phyloP scores from a whole-genome alignment of 2,797 vertebrate genomes.

The Selene dorsalis region DNA sequence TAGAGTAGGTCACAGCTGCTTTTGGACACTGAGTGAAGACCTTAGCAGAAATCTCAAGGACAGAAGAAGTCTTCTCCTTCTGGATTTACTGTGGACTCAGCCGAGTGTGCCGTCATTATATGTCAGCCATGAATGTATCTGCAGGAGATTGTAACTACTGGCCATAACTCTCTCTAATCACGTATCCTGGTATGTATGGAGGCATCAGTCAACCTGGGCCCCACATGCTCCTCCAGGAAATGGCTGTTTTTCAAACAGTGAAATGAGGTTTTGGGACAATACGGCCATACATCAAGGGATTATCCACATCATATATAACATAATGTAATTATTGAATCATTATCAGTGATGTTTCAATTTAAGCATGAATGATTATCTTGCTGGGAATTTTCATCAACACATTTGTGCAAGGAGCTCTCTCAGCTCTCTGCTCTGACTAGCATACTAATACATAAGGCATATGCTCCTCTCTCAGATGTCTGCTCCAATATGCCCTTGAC shows the following conservation, averaged over 20 bases:
- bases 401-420: constrained; percentile 30
- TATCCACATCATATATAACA: constrained; percentile 39
- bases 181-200: constrained; percentile 49
- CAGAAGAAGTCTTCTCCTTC: constrained; percentile 40
- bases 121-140: constrained; percentile 70
- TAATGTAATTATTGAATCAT: constrained; percentile 65
- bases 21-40: constrained; percentile 15
- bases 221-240: constrained; percentile 35
- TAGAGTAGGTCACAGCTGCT: constrained; percentile 38
- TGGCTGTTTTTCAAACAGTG: constrained; percentile 58
- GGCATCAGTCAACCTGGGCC: constrained; percentile 57
- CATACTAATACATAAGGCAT: constrained; percentile 59
- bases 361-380: constrained; percentile 51
- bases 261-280: constrained; percentile 64
- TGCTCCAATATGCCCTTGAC: constrained; percentile 61
- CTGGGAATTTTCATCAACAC: constrained; percentile 51
- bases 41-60: constrained; percentile 68
- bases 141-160: constrained; percentile 55
- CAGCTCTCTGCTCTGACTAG: constrained; percentile 37
- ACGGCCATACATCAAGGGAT: constrained; percentile 33
- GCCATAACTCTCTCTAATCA: constrained; percentile 76
- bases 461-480: constrained; percentile 36
- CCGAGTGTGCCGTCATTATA: constrained; percentile 57
- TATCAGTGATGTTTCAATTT: constrained; percentile 67
- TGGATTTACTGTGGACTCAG: constrained; percentile 67